Percentiles rank a stretch among this genome's conserved stretches.
Evolutionary conservation across 2,888 invertebrate genomes (phyloP).

Genomic region (Spilarctia lutea): DNA sequence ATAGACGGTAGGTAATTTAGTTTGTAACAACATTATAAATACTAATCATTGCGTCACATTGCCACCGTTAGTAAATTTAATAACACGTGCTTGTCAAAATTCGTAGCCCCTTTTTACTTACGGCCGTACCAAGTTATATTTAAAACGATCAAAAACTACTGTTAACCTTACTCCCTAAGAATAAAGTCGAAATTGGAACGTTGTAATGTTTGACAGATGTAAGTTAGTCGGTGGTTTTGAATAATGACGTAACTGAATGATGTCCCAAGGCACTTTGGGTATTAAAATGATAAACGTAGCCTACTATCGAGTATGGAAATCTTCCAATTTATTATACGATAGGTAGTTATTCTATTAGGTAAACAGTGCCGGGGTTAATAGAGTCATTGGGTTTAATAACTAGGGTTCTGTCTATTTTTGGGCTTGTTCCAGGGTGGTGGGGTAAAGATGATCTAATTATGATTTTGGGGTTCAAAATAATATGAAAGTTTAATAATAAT

Average conservation of each 20-base stretch:
- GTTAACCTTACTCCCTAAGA: not conserved
- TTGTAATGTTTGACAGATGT: conserved; percentile 10
- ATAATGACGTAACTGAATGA: conserved; percentile 78
- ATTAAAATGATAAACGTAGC: conserved; percentile 84
- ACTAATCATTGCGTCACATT: conserved; percentile 76
- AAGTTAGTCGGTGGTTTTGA: conserved; percentile 33
- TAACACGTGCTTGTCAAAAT: conserved; percentile 78
- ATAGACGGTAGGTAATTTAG: conserved; percentile 56
- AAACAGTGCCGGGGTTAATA: conserved; percentile 84
- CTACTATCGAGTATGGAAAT: conserved; percentile 84
- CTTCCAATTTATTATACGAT: conserved; percentile 86
- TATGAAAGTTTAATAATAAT: not conserved
- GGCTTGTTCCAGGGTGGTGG: conserved; percentile 11
- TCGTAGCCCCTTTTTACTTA: conserved; percentile 63
- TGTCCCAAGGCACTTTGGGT: conserved; percentile 80
- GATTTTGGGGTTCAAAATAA: not conserved
- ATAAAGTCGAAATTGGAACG: conserved; percentile 44
- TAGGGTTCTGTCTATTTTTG: conserved; percentile 43
- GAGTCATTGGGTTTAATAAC: conserved; percentile 79
- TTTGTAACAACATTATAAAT: conserved; percentile 60
- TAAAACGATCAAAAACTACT: conserved; percentile 10
- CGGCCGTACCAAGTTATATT: conserved; percentile 46
- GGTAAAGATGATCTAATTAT: conserved; percentile 6
- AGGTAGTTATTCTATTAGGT: conserved; percentile 85
- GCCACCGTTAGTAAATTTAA: conserved; percentile 79